A percentile compares a stretch with the other conserved stretches of the same genome.
These are phyloP conservation scores for Drosophila pseudotakahashii DNA, from an alignment of 2,888 invertebrate genomes.

Conservation along the genomic window DNA sequence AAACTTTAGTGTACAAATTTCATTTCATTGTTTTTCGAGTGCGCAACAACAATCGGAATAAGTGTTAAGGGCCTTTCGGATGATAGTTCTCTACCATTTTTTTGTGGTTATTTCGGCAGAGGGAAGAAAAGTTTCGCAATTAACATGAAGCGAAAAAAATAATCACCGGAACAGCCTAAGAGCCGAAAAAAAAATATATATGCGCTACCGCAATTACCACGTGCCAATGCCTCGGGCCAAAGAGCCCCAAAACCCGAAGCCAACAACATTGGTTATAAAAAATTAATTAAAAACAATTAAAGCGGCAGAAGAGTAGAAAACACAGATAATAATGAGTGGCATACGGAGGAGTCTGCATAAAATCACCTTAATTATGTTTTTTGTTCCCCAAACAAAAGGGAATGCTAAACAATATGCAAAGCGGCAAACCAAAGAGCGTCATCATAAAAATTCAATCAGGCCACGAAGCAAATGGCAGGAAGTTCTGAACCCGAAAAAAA, in stretches of 20 bases:
- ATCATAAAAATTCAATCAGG: conserved; percentile 78
- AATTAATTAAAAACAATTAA: conserved; percentile 78
- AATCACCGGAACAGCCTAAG: conserved; percentile 54
- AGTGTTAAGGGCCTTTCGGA: conserved; percentile 28
- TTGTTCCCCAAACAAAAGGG: conserved; percentile 42
- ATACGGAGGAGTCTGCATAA: conserved; percentile 65
- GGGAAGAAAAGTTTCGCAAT: conserved; percentile 63
- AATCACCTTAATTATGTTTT: conserved; percentile 77
- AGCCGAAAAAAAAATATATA: conserved; percentile 32
- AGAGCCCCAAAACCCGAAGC: conserved; percentile 1
- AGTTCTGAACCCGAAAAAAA: conserved; percentile 37
- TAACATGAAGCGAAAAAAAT: conserved; percentile 63
- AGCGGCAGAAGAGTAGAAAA: conserved; percentile 50
- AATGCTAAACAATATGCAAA: conserved; percentile 55
- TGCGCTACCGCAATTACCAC: conserved; percentile 40
- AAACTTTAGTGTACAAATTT: conserved; percentile 80
- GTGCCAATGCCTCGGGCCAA: conserved; percentile 35
- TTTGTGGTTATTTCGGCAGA: conserved; percentile 7
- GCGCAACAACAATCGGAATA: conserved; percentile 54
- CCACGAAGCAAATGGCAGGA: conserved; percentile 44
- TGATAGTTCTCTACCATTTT: conserved; percentile 49
- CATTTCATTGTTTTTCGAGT: conserved; percentile 80
- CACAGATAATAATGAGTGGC: conserved; percentile 53
- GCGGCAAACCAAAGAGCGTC: conserved; percentile 54
- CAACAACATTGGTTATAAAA: conserved; percentile 58